Conservation (phyloP, 2,888 invertebrate species). For the Anodontia alba region DNA sequence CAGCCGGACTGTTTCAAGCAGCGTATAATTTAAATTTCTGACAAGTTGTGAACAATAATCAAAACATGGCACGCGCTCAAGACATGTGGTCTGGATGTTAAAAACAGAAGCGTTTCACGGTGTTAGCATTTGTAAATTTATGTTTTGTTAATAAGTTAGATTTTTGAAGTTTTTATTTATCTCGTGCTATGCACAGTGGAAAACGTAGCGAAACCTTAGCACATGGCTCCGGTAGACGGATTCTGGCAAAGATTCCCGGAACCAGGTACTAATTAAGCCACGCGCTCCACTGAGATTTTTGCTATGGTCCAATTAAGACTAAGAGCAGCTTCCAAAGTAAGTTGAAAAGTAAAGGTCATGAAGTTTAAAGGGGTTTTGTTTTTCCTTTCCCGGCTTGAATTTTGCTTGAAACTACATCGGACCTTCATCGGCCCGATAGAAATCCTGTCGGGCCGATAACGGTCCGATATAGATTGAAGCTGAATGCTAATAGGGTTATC, state of each 20-base stretch:
- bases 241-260: neutral
- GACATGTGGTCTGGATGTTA: neutral
- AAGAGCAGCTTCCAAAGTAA: too few relatives aligned
- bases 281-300: neutral
- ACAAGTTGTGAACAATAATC: neutral
- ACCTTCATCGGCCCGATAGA: too few relatives aligned
- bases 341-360: too few relatives aligned
- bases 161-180: conserved; percentile 1
- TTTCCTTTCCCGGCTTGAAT: too few relatives aligned
- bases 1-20: neutral
- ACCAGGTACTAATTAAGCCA: neutral
- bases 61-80: neutral
- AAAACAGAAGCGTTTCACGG: conserved; percentile 4
- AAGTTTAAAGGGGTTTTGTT: too few relatives aligned
- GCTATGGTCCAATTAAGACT: conserved; percentile 2
- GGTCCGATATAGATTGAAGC: too few relatives aligned
- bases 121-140: conserved; percentile 1
- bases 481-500: too few relatives aligned
- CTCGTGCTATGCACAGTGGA: neutral
- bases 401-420: too few relatives aligned
- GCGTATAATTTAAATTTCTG: neutral
- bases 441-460: too few relatives aligned
- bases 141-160: conserved; percentile 10
- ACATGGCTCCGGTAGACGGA: neutral
- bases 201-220: neutral